Evolutionary conservation across 1,140 invertebrate genomes (phyloP).

Genomic region (Drosophila sechellia): DNA sequence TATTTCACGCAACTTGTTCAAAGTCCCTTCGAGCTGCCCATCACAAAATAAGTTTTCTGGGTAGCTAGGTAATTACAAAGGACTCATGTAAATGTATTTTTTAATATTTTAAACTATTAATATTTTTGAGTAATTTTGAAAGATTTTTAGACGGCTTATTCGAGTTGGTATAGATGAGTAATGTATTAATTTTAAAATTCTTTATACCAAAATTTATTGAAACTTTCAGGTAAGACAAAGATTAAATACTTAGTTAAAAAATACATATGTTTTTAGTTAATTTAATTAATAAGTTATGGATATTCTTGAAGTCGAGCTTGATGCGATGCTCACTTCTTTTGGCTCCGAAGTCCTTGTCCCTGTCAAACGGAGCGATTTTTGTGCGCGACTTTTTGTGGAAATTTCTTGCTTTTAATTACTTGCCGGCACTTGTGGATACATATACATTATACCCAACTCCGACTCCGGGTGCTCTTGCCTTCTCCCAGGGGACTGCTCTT

Average conservation of each 20-base stretch:
- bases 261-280: too few species aligned
- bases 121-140: background rate
- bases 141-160: too few species aligned
- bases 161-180: too few species aligned
- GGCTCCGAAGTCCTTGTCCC: constrained; percentile 23
- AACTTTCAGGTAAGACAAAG: too few species aligned
- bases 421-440: constrained; percentile 61
- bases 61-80: background rate
- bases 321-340: background rate
- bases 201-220: too few species aligned
- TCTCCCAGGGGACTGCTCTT: constrained; percentile 42
- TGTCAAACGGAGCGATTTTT: constrained; percentile 61
- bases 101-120: background rate
- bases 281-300: background rate
- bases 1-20: constrained; percentile 69
- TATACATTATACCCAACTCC: constrained; percentile 14
- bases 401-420: constrained; percentile 79
- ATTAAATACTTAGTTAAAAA: too few species aligned
- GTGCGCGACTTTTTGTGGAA: constrained; percentile 64
- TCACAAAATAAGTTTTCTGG: background rate
- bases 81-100: background rate
- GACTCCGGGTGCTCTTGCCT: too few species aligned
- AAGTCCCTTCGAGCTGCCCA: constrained; percentile 30
- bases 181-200: too few species aligned
- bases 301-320: background rate